Conservation (phyloP, 2,113 vertebrate species). For the Telmatochromis sp. region DNA sequence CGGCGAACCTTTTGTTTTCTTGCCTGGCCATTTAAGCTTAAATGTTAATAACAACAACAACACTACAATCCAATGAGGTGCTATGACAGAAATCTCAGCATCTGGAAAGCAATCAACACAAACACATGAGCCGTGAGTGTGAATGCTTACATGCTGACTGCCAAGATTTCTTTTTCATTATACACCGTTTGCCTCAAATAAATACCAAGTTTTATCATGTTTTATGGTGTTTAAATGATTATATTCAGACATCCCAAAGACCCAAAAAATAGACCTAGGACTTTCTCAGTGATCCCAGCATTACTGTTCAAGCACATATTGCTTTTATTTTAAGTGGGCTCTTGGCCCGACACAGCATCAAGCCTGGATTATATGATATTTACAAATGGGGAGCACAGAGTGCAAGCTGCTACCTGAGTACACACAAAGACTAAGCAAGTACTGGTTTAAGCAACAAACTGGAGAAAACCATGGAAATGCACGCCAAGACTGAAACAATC, state of each 20-base stretch:
- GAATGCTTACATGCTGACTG: background rate
- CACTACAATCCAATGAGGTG: background rate
- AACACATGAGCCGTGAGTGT: slow-evolving; percentile 18
- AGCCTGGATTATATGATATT: background rate
- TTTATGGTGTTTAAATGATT: background rate
- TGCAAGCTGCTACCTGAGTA: background rate
- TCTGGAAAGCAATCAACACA: slow-evolving; percentile 40
- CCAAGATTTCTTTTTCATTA: background rate
- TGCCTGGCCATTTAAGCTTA: background rate
- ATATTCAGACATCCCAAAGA: background rate
- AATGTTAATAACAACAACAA: slow-evolving; percentile 24
- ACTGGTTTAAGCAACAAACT: background rate
- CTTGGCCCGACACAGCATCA: background rate
- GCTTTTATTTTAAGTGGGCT: background rate
- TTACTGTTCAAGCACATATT: background rate
- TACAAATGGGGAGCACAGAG: background rate
- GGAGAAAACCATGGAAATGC: background rate
- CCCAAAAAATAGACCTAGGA: background rate
- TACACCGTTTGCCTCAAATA: background rate
- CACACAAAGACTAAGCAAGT: background rate
- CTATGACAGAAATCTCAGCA: slow-evolving; percentile 8
- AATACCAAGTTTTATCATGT: background rate
- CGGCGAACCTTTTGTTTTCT: background rate
- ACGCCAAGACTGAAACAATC: background rate
- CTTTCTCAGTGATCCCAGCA: background rate